phyloP scores from a whole-genome alignment of 2,888 invertebrate species.

The Halocaridina rubra region DNA sequence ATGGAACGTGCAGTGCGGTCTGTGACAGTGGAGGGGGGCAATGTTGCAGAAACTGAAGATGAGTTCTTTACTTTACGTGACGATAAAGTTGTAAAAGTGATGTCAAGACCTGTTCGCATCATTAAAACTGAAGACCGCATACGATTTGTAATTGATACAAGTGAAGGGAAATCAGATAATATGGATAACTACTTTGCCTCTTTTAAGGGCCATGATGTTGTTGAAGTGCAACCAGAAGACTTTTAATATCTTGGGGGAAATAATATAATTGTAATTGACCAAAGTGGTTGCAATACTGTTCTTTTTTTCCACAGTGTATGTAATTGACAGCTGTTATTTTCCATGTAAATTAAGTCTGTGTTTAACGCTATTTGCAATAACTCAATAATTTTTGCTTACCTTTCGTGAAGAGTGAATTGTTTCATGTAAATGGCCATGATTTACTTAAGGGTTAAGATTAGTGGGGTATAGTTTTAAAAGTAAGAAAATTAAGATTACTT shows the following conservation, averaged over 20 bases:
- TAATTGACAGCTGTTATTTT: too few relatives aligned
- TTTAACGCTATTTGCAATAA: neutral
- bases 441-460: too few relatives aligned
- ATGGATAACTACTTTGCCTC: slow-evolving; percentile 57
- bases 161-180: slow-evolving; percentile 33
- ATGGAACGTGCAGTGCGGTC: slow-evolving; percentile 34
- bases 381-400: too few relatives aligned
- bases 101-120: slow-evolving; percentile 47
- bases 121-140: slow-evolving; percentile 52
- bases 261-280: too few relatives aligned
- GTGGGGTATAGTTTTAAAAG: too few relatives aligned
- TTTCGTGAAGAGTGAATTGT: too few relatives aligned
- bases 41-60: slow-evolving; percentile 7
- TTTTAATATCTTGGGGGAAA: slow-evolving; percentile 3
- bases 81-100: slow-evolving; percentile 47
- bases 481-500: too few relatives aligned
- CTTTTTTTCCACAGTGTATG: too few relatives aligned
- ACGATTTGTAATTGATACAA: slow-evolving; percentile 53
- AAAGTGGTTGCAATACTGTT: too few relatives aligned
- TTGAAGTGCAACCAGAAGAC: slow-evolving; percentile 58
- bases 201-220: slow-evolving; percentile 51
- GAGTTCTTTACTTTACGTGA: slow-evolving; percentile 38
- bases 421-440: too few relatives aligned
- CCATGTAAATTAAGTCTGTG: too few relatives aligned
- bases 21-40: slow-evolving; percentile 44